Conservation (phyloP, 1,140 invertebrate species). For the Acromyrmex charruanus region DNA sequence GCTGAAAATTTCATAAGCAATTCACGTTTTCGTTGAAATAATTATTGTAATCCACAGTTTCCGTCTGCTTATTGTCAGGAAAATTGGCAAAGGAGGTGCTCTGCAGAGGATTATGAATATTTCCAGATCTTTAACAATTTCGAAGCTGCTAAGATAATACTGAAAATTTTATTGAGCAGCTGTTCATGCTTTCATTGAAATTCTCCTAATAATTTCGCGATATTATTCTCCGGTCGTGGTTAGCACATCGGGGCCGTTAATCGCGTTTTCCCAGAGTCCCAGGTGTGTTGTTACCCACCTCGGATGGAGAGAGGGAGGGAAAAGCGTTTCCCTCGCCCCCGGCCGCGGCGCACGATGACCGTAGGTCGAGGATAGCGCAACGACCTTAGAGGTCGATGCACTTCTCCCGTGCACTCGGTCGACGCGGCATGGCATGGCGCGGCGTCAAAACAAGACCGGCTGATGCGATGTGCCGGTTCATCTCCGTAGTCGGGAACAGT, state of each 20-base stretch:
- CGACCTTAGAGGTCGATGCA: conserved; percentile 86
- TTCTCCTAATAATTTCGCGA: background rate
- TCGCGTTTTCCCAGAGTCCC: conserved; percentile 37
- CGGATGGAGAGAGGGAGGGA: conserved; percentile 28
- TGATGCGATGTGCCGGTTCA: conserved; percentile 74
- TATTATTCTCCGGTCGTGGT: conserved; percentile 3
- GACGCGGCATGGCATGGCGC: conserved; percentile 37
- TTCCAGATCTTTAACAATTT: conserved; percentile 11
- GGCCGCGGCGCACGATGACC: conserved; percentile 39
- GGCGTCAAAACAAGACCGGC: conserved; percentile 85
- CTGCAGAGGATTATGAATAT: conserved; percentile 25
- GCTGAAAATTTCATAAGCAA: too few species aligned
- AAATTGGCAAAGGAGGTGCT: conserved; percentile 9
- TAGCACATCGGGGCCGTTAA: background rate
- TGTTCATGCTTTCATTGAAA: background rate
- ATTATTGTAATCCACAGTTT: conserved; percentile 81
- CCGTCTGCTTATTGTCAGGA: conserved; percentile 25
- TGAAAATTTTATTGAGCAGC: background rate
- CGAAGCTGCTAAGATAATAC: background rate
- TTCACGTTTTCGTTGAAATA: too few species aligned
- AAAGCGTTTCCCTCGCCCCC: conserved; percentile 29
- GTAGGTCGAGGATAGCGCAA: conserved; percentile 67
- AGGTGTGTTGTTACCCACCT: background rate
- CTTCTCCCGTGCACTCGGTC: conserved; percentile 68
- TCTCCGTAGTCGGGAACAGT: conserved; percentile 77